phyloP scores from a whole-genome alignment of 2,797 vertebrate genomes.

The Anguilla megastoma region DNA sequence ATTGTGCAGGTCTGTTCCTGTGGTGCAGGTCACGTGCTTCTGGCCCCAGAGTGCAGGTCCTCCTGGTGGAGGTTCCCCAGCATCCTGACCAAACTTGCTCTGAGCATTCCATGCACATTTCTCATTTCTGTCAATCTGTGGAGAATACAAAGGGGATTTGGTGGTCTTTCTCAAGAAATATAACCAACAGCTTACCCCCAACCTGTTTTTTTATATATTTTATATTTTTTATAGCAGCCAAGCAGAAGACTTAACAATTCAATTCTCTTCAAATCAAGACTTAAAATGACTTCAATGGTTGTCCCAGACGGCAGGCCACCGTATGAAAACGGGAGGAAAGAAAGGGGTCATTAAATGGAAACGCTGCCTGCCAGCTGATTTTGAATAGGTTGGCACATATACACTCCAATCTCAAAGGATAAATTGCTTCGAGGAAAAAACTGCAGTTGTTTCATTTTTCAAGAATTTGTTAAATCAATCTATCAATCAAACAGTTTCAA shows the following conservation, averaged over 20 bases:
- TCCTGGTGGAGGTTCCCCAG: too few relatives aligned
- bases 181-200: neutral
- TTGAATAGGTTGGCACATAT: slow-evolving; percentile 33
- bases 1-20: too few relatives aligned
- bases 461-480: slow-evolving; percentile 61
- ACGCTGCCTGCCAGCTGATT: slow-evolving; percentile 60
- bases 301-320: neutral
- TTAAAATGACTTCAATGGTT: slow-evolving; percentile 12
- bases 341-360: slow-evolving; percentile 60
- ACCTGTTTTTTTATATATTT: neutral
- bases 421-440: slow-evolving; percentile 35
- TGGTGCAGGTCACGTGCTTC: too few relatives aligned
- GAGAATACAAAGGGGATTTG: too few relatives aligned
- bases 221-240: neutral
- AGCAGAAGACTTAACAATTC: slow-evolving; percentile 23
- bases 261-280: slow-evolving; percentile 8
- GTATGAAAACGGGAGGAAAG: slow-evolving; percentile 7
- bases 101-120: too few relatives aligned
- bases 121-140: neutral
- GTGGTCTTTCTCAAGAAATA: neutral
- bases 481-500: slow-evolving; percentile 63
- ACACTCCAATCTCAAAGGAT: slow-evolving; percentile 21
- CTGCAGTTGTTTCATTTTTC: slow-evolving; percentile 48
- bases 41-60: too few relatives aligned
- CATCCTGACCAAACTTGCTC: too few relatives aligned